A percentile compares a stretch with the other conserved stretches of the same genome.
These are phyloP conservation scores for Chondrilla cf. caribensis DNA, from an alignment of 37 sponge, comb jelly and placozoan genomes.

Conservation along the genomic window DNA sequence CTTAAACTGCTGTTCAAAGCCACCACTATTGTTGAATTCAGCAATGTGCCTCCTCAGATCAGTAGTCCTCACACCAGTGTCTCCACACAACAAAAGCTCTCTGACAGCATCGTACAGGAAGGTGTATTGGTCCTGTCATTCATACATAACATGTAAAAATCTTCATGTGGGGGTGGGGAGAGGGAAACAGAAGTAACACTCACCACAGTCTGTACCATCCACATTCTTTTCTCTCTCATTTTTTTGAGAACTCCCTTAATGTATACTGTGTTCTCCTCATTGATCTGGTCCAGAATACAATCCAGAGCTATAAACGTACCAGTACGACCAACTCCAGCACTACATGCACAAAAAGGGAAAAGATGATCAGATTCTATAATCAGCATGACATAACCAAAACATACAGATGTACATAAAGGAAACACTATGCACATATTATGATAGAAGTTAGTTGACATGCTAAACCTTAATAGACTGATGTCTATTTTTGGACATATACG, in stretches of 20 bases:
- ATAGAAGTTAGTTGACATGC: no score
- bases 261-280: conserved; percentile 40
- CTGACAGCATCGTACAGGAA: conserved; percentile 15
- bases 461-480: no score
- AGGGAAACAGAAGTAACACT: no score
- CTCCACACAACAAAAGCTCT: conserved; percentile 16
- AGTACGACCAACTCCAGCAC: conserved; percentile 83
- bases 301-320: conserved; percentile 69
- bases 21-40: neutral
- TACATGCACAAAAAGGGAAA: neutral
- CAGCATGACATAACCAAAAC: no score
- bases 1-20: conserved; percentile 4
- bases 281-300: conserved; percentile 49
- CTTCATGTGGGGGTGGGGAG: no score
- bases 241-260: conserved; percentile 32
- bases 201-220: conserved; percentile 67
- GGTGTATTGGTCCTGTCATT: conserved; percentile 12
- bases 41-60: neutral
- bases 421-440: no score
- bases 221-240: conserved; percentile 60
- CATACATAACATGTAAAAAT: no score
- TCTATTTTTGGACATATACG: no score
- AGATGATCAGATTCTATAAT: no score
- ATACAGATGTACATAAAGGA: no score
- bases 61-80: neutral